Conservation (phyloP, 2,113 vertebrate genomes). For the Rattus rattus region DNA sequence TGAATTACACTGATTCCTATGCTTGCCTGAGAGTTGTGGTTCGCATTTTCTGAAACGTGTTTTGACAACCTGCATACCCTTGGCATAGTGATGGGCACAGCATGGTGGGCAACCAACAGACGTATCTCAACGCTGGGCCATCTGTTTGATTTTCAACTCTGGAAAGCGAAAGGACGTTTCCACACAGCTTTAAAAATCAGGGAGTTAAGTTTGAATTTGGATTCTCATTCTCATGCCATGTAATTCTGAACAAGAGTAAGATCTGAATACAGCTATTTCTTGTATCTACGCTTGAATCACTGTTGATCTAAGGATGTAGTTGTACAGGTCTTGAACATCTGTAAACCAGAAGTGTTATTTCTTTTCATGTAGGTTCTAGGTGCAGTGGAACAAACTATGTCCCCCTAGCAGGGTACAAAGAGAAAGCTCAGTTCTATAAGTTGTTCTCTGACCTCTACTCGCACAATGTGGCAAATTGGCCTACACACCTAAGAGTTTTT, state of each 20-base stretch:
- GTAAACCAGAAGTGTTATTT: not conserved
- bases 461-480: not conserved
- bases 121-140: not conserved
- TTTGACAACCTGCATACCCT: constrained; percentile 33
- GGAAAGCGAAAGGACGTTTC: not conserved
- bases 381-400: not conserved
- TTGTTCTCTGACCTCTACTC: not conserved
- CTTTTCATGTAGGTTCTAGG: constrained; percentile 12
- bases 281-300: not conserved
- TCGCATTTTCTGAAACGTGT: constrained; percentile 18
- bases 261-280: constrained; percentile 16
- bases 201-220: not conserved
- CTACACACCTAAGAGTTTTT: not conserved
- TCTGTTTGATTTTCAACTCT: constrained; percentile 19
- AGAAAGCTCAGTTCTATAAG: not conserved
- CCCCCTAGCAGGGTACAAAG: not conserved
- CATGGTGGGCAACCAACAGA: not conserved
- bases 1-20: not conserved
- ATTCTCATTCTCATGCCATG: constrained; percentile 32
- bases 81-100: not conserved
- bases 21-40: not conserved
- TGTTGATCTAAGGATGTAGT: not conserved
- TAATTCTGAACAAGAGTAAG: not conserved
- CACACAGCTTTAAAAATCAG: constrained; percentile 10
- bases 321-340: constrained; percentile 33